phyloP scores from a whole-genome alignment of 2,797 vertebrate species.

The Phylloscopus collybita region DNA sequence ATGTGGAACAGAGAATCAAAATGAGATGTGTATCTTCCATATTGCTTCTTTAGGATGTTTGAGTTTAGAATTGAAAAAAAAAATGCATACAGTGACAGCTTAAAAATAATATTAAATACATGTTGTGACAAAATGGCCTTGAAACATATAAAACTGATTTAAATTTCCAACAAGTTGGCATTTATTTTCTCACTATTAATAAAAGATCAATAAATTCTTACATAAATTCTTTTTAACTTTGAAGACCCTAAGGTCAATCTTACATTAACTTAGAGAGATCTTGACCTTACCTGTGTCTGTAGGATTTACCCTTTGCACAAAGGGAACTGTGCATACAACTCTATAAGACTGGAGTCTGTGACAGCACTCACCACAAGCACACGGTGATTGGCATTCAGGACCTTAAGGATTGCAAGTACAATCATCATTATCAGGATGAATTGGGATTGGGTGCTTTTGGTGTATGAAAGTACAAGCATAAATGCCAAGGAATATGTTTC shows the following conservation, averaged over 20 bases:
- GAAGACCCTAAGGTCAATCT: not conserved
- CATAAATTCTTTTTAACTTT: not conserved
- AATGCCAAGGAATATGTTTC: not conserved
- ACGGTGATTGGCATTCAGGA: not conserved
- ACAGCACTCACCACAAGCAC: not conserved
- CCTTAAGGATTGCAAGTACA: not conserved
- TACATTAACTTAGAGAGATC: not conserved
- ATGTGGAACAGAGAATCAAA: not conserved
- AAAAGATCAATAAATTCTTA: not conserved
- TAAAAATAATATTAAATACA: not conserved
- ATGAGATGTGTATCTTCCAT: not conserved
- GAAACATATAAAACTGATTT: not conserved
- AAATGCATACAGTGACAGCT: not conserved
- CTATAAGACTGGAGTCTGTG: not conserved
- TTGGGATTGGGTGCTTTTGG: not conserved
- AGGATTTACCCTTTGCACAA: not conserved
- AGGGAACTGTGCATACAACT: not conserved
- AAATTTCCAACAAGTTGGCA: not conserved
- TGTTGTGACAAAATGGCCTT: not conserved
- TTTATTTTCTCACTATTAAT: not conserved
- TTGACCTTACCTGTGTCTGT: fast-evolving
- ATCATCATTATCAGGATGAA: not conserved
- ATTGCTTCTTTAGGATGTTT: not conserved
- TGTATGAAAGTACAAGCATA: not conserved
- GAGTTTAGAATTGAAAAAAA: not conserved